These are phyloP conservation scores for Drosophila putrida DNA, from an alignment of 2,888 invertebrate genomes.

Conservation along the genomic window DNA sequence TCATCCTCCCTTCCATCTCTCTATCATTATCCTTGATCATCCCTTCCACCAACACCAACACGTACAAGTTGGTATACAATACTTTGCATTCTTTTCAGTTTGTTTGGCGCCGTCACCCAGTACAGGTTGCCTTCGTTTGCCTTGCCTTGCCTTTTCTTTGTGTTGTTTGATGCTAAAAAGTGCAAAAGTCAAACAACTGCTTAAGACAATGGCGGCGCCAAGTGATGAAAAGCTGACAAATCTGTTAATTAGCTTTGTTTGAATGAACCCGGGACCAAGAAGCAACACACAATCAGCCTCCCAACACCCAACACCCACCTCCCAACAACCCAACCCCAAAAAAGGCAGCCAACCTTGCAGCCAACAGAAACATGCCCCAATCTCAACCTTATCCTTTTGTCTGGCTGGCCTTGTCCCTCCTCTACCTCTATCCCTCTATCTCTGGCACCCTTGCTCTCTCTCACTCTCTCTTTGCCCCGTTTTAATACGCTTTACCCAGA, in stretches of 20 bases:
- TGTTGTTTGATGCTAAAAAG: constrained; percentile 58
- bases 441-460: background rate
- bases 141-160: constrained; percentile 3
- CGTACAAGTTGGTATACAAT: constrained; percentile 40
- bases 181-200: constrained; percentile 80
- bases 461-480: constrained; percentile 1
- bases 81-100: constrained; percentile 59
- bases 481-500: constrained; percentile 17
- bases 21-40: constrained; percentile 2
- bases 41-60: constrained; percentile 19
- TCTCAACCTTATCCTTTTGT: constrained; percentile 42
- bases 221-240: constrained; percentile 81
- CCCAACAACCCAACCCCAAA: background rate
- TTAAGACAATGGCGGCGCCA: constrained; percentile 61
- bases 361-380: constrained; percentile 19
- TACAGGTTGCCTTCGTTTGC: constrained; percentile 23
- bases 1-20: background rate
- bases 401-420: constrained; percentile 27
- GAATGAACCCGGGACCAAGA: constrained; percentile 57
- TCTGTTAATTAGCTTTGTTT: constrained; percentile 82
- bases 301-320: background rate
- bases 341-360: constrained; percentile 28
- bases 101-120: constrained; percentile 13
- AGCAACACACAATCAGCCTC: constrained; percentile 5
- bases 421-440: constrained; percentile 1